Base-by-base conservation (phyloP, 2,888 invertebrate species). In the Brachyptera risi region DNA sequence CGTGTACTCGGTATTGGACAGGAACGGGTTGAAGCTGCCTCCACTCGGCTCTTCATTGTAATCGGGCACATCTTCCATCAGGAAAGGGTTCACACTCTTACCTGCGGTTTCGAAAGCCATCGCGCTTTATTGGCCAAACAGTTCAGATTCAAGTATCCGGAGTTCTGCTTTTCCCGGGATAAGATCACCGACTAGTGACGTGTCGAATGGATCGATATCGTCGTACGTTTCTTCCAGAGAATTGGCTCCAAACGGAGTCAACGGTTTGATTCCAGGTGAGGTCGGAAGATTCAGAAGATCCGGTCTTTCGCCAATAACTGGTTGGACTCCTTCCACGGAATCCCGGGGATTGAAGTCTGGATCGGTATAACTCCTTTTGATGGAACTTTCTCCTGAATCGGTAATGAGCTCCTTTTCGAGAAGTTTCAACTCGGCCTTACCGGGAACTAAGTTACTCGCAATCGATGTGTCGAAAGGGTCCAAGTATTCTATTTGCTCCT, bases 391-490 rank as follows among this genome's bases (percentile, higher is more conserved):
- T 54, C 71, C 76, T 56, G 79, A 76, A 62, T 84, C 79, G 67
- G 75, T 71, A 19, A 87, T 86, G 61, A 90, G 78, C 71, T 90
- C 90, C 72, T 81, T 87, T 67, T 90, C 89, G 21, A 92, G 71
- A 38, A 90, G 74, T 72, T 87, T 89, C 7, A 92, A 77, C 73
- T 92, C 92, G 1, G 90, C 86, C 74, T 84, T 87, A 2, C 91
- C 88, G 0, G 90, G 91, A 56, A 83, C 78, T 59, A 90, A 83
- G 70, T 88, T 86, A 19, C 71, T 69, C 0, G 90, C 90, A 68
- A 90, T 88, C 0, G 92, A 90, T 0, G 94, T 94, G 71, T 94
- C 94, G 72, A 94, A 94, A 0, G 93, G 93, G 77, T 92, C 92
- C 7, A 66, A 59, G 51, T 69, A 67, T 7, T 64, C 62, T 24